phyloP scores from a whole-genome alignment of 2,888 invertebrate genomes.

The Drosophila infuscata region DNA sequence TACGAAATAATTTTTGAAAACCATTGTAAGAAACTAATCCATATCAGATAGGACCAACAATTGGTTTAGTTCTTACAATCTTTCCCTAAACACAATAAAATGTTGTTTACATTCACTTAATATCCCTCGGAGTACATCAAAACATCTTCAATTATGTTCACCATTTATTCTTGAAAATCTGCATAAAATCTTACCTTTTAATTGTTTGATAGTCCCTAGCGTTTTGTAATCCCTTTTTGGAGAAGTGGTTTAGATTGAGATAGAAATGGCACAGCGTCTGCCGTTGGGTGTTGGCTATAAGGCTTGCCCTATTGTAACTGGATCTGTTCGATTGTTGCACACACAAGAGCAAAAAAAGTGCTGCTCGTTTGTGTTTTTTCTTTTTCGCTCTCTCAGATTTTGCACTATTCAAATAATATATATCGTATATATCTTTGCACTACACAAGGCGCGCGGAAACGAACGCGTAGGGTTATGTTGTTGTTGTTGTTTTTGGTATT shows the following conservation, averaged over 20 bases:
- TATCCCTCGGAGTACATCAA: neutral
- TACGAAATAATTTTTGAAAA: neutral
- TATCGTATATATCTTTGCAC: conserved; percentile 21
- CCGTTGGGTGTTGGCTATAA: conserved; percentile 29
- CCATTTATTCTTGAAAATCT: neutral
- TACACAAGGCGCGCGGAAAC: conserved; percentile 30
- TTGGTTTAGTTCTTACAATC: too few relatives aligned
- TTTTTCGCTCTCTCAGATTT: neutral
- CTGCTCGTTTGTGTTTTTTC: conserved; percentile 44
- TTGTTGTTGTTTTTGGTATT: conserved; percentile 23
- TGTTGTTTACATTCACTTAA: neutral
- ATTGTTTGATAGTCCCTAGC: conserved; percentile 58
- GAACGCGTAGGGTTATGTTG: conserved; percentile 27
- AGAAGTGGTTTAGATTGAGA: conserved; percentile 33
- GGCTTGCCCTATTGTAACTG: conserved; percentile 24
- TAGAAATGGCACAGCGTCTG: conserved; percentile 47
- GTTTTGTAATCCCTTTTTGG: conserved; percentile 58
- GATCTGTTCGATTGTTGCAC: conserved; percentile 54
- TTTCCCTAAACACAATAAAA: neutral
- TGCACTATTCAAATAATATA: conserved; percentile 23
- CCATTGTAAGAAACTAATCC: neutral
- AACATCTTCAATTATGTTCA: neutral
- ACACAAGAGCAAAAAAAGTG: conserved; percentile 36
- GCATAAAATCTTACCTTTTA: conserved; percentile 47
- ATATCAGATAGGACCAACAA: neutral